Base-by-base conservation (phyloP, 2,797 vertebrate species). In the Florisuga fusca region DNA sequence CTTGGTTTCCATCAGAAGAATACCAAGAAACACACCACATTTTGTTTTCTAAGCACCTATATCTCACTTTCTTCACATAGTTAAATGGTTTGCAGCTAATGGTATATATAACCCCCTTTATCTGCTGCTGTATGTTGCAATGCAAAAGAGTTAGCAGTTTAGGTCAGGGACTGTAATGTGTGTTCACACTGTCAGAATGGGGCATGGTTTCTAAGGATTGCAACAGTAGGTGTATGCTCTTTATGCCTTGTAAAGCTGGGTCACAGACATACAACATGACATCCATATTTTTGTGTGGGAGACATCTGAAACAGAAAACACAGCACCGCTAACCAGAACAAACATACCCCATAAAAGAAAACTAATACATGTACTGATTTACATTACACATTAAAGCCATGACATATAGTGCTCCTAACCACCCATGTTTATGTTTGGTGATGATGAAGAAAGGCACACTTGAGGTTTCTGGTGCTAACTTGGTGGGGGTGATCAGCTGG, bases 341-440 rank as follows among this genome's bases (percentile, higher is more conserved):
- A 73, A 50, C 38, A 38, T 21, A 14, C 18, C 2, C 10, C 29
- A 29, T n/a, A 63, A 63, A 54, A 76, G 20, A 0, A 0, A 0
- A 8, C 10, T 58, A 31, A 14, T 48, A 50, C 84, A 59, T 17
- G 10, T 46, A 23, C 16, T 64, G 4, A 9, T 80, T 80, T 85
- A 22, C 10, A 27, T 64, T n/a, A 20, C 34, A n/a, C 31, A 7
- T 20, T 68, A 38, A 84, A 84, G 18, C 36, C 9, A 12, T 79
- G 68, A 61, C 15, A 21, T 50, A 15, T 4, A 31, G 9, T 89
- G 54, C 29, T 50, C 6, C 8, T 33, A 27, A 9, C 26, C 45
- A 62, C 15, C 4, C 7, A 18, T 58, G n/a, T 54, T 72, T 77
- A 25, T n/a, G 16, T 54, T 18, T 74, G 21, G 21, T 72, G 46